Evolutionary conservation across 2,888 invertebrate genomes (phyloP).

Genomic region (Drosophila pegasa): DNA sequence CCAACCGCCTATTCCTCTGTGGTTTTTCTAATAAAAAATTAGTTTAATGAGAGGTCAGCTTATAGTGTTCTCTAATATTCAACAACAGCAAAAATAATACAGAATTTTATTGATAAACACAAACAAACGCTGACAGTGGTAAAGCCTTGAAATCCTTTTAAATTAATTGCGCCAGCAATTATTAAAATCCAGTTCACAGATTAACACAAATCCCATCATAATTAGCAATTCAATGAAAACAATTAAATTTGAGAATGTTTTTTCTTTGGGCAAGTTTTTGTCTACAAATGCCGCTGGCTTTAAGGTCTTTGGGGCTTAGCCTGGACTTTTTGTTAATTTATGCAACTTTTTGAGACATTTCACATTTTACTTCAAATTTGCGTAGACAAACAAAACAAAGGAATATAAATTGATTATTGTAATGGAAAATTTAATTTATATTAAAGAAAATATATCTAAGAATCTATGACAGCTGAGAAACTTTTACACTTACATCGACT

Average conservation of each 20-base stretch:
- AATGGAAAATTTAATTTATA: background rate
- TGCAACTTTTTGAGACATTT: slow-evolving; percentile 27
- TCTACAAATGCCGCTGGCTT: background rate
- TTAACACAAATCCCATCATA: slow-evolving; percentile 76
- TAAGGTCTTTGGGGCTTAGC: slow-evolving; percentile 57
- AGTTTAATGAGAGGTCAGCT: background rate
- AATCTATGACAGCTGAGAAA: background rate
- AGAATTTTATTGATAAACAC: slow-evolving; percentile 13
- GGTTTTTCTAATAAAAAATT: background rate
- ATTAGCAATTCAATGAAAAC: slow-evolving; percentile 54
- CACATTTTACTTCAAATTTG: background rate
- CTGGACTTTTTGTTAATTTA: slow-evolving; percentile 56
- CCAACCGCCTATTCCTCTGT: background rate
- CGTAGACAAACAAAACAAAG: background rate
- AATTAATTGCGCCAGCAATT: slow-evolving; percentile 77
- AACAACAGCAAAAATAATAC: slow-evolving; percentile 1
- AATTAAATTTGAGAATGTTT: slow-evolving; percentile 44
- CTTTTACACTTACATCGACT: background rate
- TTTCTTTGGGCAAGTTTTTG: slow-evolving; percentile 6
- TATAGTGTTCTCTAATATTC: background rate
- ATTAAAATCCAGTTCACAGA: slow-evolving; percentile 53
- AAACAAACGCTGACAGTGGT: background rate
- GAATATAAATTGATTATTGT: background rate
- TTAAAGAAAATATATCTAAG: background rate
- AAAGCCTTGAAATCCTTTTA: slow-evolving; percentile 51